phyloP scores from a whole-genome alignment of 2,888 invertebrate genomes.

The Neoitamus cyanurus region DNA sequence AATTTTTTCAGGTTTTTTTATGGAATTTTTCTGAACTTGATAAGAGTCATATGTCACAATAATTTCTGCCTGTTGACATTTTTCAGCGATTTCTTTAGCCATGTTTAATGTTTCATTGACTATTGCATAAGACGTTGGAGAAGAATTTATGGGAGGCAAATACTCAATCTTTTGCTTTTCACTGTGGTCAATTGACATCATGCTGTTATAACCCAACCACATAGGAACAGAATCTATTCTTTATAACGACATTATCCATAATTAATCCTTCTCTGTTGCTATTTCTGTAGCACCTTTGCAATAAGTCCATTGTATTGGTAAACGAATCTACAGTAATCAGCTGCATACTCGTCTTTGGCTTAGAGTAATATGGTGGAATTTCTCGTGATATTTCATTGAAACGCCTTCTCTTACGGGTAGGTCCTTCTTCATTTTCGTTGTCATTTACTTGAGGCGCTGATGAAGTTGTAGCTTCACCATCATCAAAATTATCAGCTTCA shows the following conservation, averaged over 20 bases:
- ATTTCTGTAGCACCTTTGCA: too few species aligned
- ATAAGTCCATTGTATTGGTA: background rate
- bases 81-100: constrained; percentile 55
- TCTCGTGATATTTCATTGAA: background rate
- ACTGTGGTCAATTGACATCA: constrained; percentile 52
- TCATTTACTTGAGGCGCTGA: background rate
- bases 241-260: background rate
- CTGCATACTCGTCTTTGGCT: background rate
- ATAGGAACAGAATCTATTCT: constrained; percentile 55
- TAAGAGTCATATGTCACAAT: constrained; percentile 59
- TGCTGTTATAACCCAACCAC: constrained; percentile 58
- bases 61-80: constrained; percentile 56
- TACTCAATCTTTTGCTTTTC: constrained; percentile 56
- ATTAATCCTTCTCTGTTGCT: constrained; percentile 53
- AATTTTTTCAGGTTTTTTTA: too few species aligned
- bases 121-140: constrained; percentile 56
- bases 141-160: constrained; percentile 58
- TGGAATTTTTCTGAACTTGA: too few species aligned
- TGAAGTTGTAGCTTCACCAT: background rate
- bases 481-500: constrained; percentile 43
- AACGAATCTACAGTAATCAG: background rate
- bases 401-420: background rate
- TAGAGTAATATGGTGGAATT: background rate
- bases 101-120: constrained; percentile 57
- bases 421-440: background rate